These are phyloP conservation scores for Squalus acanthias DNA, from an alignment of 2,797 vertebrate genomes.

Conservation along the genomic window DNA sequence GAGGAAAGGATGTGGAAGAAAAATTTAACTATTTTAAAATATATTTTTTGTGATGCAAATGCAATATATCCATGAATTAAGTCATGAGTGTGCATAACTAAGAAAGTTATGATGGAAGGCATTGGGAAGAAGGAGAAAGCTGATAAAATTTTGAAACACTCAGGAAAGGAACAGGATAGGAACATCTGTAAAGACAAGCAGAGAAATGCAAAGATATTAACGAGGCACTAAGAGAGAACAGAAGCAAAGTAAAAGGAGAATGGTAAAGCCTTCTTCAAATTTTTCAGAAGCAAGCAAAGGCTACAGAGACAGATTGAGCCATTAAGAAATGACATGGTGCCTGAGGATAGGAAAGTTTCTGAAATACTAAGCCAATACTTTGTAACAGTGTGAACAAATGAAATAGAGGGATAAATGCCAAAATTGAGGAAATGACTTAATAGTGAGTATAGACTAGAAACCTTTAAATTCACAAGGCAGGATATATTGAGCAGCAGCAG, in stretches of 20 bases:
- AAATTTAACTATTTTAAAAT: neutral
- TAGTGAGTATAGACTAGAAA: neutral
- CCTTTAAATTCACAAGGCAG: neutral
- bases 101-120: neutral
- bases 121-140: neutral
- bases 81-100: neutral
- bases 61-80: neutral
- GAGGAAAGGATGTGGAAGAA: neutral
- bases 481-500: no score
- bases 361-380: neutral
- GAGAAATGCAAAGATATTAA: neutral
- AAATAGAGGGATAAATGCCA: neutral
- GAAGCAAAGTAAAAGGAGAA: neutral
- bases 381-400: neutral
- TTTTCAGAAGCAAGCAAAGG: conserved; percentile 11
- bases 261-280: neutral
- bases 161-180: neutral
- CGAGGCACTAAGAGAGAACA: neutral
- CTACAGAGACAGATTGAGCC: neutral
- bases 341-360: neutral
- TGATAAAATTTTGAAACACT: neutral
- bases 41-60: neutral
- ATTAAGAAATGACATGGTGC: neutral
- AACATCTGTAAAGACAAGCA: neutral
- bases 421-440: neutral